Conservation (phyloP, 1,140 invertebrate genomes). For the Sarcophaga peregrina region DNA sequence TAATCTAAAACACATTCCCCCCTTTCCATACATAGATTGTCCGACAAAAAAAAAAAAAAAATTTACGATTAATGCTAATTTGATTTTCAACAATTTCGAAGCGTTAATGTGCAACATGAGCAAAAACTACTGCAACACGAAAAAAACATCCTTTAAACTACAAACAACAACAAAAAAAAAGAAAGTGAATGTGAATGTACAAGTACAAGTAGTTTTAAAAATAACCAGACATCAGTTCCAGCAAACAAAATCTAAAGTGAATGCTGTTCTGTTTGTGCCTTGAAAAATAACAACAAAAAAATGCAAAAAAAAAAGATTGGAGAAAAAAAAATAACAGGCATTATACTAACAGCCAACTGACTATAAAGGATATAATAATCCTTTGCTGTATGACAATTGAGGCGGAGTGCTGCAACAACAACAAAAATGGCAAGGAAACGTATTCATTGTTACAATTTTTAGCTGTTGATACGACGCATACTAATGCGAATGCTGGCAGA, state of each 20-base stretch:
- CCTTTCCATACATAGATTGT: neutral
- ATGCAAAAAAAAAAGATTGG: neutral
- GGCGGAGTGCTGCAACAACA: neutral
- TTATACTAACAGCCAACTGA: slow-evolving; percentile 4
- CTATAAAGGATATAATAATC: slow-evolving; percentile 18
- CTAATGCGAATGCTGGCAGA: neutral
- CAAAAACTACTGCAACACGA: neutral
- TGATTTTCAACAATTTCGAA: slow-evolving; percentile 30
- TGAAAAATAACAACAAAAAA: neutral
- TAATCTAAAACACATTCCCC: neutral
- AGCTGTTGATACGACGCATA: slow-evolving; percentile 11
- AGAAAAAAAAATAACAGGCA: neutral
- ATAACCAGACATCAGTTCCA: neutral
- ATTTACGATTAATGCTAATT: slow-evolving; percentile 41
- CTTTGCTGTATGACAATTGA: slow-evolving; percentile 21
- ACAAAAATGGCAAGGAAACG: neutral
- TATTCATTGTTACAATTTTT: slow-evolving; percentile 9
- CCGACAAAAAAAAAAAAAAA: slow-evolving; percentile 2
- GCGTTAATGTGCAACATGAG: slow-evolving; percentile 40
- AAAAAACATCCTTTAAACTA: neutral
- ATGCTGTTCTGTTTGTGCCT: neutral
- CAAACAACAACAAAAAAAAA: neutral
- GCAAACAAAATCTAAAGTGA: neutral
- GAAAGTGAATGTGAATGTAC: no score
- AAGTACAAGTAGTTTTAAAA: neutral